Percentiles rank a stretch among this genome's conserved stretches.
Conservation (phyloP, 2,888 invertebrate genomes). For the Sphaerophoria rueppellii region DNA sequence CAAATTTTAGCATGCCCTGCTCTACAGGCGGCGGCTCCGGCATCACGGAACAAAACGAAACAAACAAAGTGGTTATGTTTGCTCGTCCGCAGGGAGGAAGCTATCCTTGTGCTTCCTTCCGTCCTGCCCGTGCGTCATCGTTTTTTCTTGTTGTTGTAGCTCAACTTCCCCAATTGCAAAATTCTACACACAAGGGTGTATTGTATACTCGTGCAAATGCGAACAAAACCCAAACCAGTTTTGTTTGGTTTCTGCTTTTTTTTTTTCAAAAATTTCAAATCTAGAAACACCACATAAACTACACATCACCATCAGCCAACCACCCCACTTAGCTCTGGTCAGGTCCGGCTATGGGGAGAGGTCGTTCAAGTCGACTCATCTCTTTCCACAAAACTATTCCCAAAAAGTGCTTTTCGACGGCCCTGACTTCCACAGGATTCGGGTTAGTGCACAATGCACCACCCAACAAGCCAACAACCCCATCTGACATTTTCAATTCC, state of each 20-base stretch:
- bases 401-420: no score
- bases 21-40: not conserved
- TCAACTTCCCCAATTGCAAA: conserved; percentile 16
- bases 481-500: conserved; percentile 58
- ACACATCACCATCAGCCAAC: conserved; percentile 31
- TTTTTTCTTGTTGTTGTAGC: not conserved
- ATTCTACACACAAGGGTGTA: conserved; percentile 32
- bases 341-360: no score
- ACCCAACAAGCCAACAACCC: no score
- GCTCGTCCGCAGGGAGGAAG: conserved; percentile 73
- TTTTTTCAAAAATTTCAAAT: conserved; percentile 34
- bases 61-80: conserved; percentile 73
- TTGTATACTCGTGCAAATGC: conserved; percentile 19
- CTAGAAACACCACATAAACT: conserved; percentile 59
- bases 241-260: conserved; percentile 22
- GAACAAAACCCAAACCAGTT: conserved; percentile 60
- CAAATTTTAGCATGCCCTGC: conserved; percentile 61
- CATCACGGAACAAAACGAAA: conserved; percentile 60
- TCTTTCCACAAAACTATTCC: no score
- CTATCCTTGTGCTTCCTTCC: conserved; percentile 72
- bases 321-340: no score
- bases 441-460: conserved; percentile 14
- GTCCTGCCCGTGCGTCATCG: conserved; percentile 49
- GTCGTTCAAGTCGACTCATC: no score
- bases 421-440: conserved; percentile 4